phyloP scores from a whole-genome alignment of 2,797 vertebrate genomes.

The Orestias chungarensis region DNA sequence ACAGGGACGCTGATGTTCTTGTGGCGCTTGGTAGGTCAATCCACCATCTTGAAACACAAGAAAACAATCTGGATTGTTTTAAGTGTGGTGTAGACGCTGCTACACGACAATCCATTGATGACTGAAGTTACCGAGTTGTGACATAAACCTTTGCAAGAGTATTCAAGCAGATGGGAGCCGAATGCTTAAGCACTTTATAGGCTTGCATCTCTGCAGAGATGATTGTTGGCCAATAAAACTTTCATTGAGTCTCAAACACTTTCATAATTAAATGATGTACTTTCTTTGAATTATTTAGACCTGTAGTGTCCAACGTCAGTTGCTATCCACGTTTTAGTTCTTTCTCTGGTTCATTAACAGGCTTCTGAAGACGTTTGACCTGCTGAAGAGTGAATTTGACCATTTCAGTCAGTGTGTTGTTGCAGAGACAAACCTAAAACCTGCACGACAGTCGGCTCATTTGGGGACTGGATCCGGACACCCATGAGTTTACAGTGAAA shows the following conservation, averaged over 20 bases:
- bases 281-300: background rate
- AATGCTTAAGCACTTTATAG: no score
- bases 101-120: no score
- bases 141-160: no score
- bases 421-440: background rate
- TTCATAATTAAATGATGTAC: background rate
- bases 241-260: background rate
- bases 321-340: background rate
- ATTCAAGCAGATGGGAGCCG: no score
- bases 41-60: no score
- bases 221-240: background rate
- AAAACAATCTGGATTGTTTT: no score
- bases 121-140: no score
- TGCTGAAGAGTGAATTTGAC: background rate
- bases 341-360: background rate
- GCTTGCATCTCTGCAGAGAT: background rate
- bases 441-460: no score
- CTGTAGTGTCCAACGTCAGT: background rate
- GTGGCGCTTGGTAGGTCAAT: no score
- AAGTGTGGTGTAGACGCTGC: no score
- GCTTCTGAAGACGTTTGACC: background rate
- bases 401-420: no score
- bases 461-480: background rate
- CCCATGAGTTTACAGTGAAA: background rate
- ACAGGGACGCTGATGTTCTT: no score